Percentiles rank a stretch among this genome's conserved stretches.
Conservation (phyloP, 2,888 invertebrate genomes). For the Cheilosia soror region DNA sequence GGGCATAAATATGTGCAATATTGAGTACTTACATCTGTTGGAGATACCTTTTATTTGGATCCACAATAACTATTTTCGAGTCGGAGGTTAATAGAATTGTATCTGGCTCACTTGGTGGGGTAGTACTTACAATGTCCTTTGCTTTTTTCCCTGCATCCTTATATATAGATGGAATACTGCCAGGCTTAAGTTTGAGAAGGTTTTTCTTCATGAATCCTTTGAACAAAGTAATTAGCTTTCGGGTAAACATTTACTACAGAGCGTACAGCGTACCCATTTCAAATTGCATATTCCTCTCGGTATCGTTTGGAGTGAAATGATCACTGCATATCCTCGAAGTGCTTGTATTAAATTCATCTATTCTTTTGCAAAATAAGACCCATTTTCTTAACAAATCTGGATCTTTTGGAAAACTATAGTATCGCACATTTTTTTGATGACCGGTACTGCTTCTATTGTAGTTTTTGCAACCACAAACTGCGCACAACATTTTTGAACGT, state of each 20-base stretch:
- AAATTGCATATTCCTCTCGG: slow-evolving; percentile 20
- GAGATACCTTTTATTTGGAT: neutral
- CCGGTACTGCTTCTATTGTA: neutral
- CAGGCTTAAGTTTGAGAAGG: slow-evolving; percentile 11
- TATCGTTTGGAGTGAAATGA: slow-evolving; percentile 22
- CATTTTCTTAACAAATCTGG: slow-evolving; percentile 11
- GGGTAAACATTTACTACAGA: neutral
- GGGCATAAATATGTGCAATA: neutral
- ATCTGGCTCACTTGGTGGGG: neutral
- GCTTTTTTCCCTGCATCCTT: neutral
- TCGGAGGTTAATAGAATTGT: neutral
- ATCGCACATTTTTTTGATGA: neutral
- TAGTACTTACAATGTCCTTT: neutral
- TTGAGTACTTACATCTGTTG: slow-evolving; percentile 1
- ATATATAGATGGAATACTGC: slow-evolving; percentile 5
- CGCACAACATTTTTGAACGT: neutral
- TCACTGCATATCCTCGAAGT: slow-evolving; percentile 23
- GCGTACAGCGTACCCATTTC: slow-evolving; percentile 28
- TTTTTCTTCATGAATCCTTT: slow-evolving; percentile 15
- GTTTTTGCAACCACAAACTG: slow-evolving; percentile 12
- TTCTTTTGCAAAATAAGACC: slow-evolving; percentile 25
- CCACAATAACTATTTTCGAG: neutral
- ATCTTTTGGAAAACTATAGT: slow-evolving; percentile 17
- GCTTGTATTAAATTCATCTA: neutral
- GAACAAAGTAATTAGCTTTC: neutral